A percentile compares a stretch with the other conserved stretches of the same genome.
phyloP scores from a whole-genome alignment of 2,113 vertebrate genomes.

The Polypterus bichir region DNA sequence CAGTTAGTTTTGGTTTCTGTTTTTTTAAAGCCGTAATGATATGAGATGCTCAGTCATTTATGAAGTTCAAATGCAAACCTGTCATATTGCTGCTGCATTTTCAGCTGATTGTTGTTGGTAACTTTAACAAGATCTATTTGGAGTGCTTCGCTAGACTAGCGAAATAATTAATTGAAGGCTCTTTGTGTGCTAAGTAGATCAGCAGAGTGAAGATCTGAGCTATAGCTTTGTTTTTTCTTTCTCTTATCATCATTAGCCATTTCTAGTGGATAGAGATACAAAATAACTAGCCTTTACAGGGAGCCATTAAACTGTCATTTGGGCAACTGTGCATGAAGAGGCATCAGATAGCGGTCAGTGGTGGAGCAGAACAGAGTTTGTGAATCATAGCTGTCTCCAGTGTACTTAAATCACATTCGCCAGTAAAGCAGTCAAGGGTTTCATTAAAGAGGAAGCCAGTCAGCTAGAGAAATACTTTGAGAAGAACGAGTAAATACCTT shows the following conservation, averaged over 20 bases:
- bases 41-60: too few species aligned
- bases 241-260: slow-evolving; percentile 54
- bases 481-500: slow-evolving; percentile 51
- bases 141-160: slow-evolving; percentile 42
- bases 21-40: too few species aligned
- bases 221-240: slow-evolving; percentile 40
- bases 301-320: slow-evolving; percentile 63
- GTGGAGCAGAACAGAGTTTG: slow-evolving; percentile 57
- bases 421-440: slow-evolving; percentile 65
- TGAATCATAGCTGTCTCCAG: slow-evolving; percentile 66
- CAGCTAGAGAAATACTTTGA: slow-evolving; percentile 59
- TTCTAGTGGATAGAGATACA: slow-evolving; percentile 51
- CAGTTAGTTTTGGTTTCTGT: too few species aligned
- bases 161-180: slow-evolving; percentile 41
- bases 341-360: slow-evolving; percentile 52
- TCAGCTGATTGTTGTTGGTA: slow-evolving; percentile 36
- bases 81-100: too few species aligned
- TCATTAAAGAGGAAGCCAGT: slow-evolving; percentile 66
- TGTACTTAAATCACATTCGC: slow-evolving; percentile 67
- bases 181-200: slow-evolving; percentile 35
- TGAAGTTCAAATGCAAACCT: neutral
- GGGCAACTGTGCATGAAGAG: slow-evolving; percentile 63
- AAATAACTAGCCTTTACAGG: slow-evolving; percentile 56
- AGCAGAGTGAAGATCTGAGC: slow-evolving; percentile 34
- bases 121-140: slow-evolving; percentile 40